Evolutionary conservation across 1,140 invertebrate genomes (phyloP).

Genomic region (Drosophila lini): DNA sequence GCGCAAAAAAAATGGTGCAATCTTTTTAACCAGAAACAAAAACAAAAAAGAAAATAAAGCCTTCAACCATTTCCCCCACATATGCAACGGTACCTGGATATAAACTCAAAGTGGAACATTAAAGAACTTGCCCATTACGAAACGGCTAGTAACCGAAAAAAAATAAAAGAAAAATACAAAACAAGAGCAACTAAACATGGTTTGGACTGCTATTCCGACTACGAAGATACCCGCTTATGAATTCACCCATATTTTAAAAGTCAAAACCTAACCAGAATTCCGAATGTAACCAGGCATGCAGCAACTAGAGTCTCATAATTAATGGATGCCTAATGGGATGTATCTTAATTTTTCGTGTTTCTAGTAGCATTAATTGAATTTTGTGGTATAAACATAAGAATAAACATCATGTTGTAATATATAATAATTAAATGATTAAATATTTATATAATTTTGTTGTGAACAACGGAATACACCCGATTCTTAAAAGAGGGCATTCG

Average conservation of each 20-base stretch:
- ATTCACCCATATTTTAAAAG: constrained; percentile 17
- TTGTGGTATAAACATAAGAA: constrained; percentile 18
- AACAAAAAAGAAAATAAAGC: constrained; percentile 22
- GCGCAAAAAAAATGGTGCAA: constrained; percentile 60
- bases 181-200: not conserved
- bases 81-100: constrained; percentile 69
- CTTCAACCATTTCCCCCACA: constrained; percentile 42
- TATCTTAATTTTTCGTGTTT: constrained; percentile 2
- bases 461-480: not conserved
- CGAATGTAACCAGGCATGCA: constrained; percentile 9
- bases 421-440: not conserved
- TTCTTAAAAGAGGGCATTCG: not conserved
- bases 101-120: constrained; percentile 73
- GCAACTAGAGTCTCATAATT: constrained; percentile 30
- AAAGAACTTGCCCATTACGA: constrained; percentile 62
- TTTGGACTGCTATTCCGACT: constrained; percentile 7
- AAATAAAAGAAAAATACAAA: constrained; percentile 13
- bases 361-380: constrained; percentile 8
- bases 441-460: not conserved
- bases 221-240: constrained; percentile 27
- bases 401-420: not conserved
- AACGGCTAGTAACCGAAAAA: constrained; percentile 45
- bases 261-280: constrained; percentile 6
- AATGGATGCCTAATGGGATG: constrained; percentile 27
- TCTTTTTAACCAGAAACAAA: constrained; percentile 35